Evolutionary conservation across 2,113 vertebrate species (phyloP).

Genomic region (Corythornis madagascariensis): DNA sequence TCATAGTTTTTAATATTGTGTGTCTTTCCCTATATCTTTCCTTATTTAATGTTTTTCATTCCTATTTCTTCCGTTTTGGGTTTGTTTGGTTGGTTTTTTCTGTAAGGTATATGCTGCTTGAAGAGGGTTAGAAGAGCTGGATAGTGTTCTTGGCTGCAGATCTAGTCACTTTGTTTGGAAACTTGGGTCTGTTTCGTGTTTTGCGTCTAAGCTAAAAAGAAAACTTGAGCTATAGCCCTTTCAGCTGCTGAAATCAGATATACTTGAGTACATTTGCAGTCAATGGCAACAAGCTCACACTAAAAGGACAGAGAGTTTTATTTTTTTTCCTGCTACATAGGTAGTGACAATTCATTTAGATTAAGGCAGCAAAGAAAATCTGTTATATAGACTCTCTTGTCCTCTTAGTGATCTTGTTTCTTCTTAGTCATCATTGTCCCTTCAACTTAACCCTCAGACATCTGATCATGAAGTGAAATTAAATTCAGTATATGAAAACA

Average conservation of each 20-base stretch:
- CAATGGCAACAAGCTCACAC: not conserved
- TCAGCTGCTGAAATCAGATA: not conserved
- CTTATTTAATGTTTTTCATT: not conserved
- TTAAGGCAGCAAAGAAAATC: not conserved
- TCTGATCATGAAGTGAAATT: not conserved
- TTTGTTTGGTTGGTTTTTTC: not conserved
- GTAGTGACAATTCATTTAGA: not conserved
- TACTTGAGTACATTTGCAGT: not conserved
- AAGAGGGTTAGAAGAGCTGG: not conserved
- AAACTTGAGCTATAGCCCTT: not conserved
- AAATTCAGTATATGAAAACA: not conserved
- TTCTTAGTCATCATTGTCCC: not conserved
- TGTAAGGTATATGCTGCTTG: not conserved
- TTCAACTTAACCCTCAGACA: not conserved
- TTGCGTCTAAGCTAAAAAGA: not conserved
- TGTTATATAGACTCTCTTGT: not conserved
- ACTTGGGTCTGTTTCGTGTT: not conserved
- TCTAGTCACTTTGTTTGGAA: not conserved
- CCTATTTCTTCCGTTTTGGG: not conserved
- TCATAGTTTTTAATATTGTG: not conserved
- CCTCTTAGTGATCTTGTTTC: fast-evolving
- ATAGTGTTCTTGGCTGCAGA: not conserved
- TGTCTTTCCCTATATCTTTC: not conserved
- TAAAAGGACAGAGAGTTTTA: not conserved
- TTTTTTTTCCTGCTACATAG: not conserved